These are phyloP conservation scores for Morinoia aosen DNA, from an alignment of 2,888 invertebrate genomes.

Conservation along the genomic window DNA sequence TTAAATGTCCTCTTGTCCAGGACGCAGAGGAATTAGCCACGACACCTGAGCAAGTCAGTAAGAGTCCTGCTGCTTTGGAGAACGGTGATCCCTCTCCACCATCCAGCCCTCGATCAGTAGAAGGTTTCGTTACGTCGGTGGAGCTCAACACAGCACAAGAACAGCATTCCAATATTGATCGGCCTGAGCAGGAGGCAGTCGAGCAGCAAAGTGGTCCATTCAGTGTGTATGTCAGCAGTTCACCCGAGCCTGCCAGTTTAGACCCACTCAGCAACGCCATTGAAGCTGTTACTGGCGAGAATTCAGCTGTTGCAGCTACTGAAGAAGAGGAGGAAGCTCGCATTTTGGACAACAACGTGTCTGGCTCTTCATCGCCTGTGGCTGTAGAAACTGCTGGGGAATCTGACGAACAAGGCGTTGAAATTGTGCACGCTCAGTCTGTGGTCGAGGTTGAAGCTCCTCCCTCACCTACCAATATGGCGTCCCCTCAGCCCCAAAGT, in stretches of 20 bases:
- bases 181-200: background rate
- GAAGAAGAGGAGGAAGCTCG: slow-evolving; percentile 47
- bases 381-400: background rate
- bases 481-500: background rate
- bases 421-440: slow-evolving; percentile 67
- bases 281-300: slow-evolving; percentile 14
- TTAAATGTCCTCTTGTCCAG: background rate
- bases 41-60: background rate
- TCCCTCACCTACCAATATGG: slow-evolving; percentile 53
- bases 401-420: slow-evolving; percentile 41
- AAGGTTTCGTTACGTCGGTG: slow-evolving; percentile 67
- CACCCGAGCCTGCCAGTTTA: slow-evolving; percentile 65
- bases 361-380: background rate
- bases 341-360: background rate
- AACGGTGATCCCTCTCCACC: slow-evolving; percentile 57
- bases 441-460: slow-evolving; percentile 65
- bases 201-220: slow-evolving; percentile 65
- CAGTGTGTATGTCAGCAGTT: slow-evolving; percentile 67
- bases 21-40: background rate
- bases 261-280: slow-evolving; percentile 60
- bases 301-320: background rate
- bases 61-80: background rate
- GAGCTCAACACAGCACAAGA: slow-evolving; percentile 65
- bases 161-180: background rate
- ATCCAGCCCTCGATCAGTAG: slow-evolving; percentile 65